Conservation (phyloP, 92 coral and sea anemone genomes). For the Umimayanthus chanpuru region DNA sequence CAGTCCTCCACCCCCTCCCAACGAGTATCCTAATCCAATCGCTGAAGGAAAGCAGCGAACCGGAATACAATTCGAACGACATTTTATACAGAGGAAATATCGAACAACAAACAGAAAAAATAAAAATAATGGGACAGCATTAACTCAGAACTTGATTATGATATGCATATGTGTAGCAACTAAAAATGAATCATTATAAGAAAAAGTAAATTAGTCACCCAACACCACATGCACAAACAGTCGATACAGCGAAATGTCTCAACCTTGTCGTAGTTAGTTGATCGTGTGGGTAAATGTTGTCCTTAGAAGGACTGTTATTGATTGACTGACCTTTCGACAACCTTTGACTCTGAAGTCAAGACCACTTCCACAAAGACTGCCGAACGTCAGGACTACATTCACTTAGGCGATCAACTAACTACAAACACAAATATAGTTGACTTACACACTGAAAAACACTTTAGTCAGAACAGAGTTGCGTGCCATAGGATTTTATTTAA, state of each 20-base stretch:
- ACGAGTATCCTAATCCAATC: neutral
- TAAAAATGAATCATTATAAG: neutral
- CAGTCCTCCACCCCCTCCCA: no score
- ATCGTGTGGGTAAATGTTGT: no score
- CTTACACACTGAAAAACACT: neutral
- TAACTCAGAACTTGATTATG: neutral
- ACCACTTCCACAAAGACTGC: no score
- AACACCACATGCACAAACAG: neutral
- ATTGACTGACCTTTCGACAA: no score
- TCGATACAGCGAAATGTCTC: no score
- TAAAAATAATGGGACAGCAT: neutral
- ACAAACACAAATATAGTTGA: neutral
- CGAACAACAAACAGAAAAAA: no score
- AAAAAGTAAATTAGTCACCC: neutral
- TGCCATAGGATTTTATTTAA: neutral
- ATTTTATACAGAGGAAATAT: neutral
- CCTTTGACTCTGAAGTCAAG: no score
- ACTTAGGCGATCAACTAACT: no score
- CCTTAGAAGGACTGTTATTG: no score
- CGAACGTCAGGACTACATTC: no score
- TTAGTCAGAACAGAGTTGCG: slow-evolving; percentile 6
- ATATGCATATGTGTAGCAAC: neutral
- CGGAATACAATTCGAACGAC: neutral
- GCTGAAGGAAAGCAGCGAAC: neutral
- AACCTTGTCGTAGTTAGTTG: no score